Evolutionary conservation across 23 tunicate genomes (phyloP).

Genomic region (Phallusia fumigata): DNA sequence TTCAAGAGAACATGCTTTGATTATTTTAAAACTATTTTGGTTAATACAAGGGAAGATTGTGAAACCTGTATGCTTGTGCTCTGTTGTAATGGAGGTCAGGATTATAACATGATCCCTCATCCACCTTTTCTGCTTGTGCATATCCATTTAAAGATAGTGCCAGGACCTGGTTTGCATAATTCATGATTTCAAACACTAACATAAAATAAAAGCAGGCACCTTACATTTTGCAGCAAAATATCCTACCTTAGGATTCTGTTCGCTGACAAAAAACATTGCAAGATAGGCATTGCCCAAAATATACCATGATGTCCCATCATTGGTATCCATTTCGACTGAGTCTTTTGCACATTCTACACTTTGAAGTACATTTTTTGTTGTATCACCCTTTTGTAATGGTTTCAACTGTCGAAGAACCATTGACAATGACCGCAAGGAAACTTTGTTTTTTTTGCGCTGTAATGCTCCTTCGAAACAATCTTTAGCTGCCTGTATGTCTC

Average conservation of each 20-base stretch:
- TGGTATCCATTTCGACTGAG: conserved; percentile 68
- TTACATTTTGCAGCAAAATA: background rate
- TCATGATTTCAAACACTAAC: background rate
- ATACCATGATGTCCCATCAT: conserved; percentile 91
- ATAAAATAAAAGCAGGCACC: background rate
- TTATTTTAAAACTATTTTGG: background rate
- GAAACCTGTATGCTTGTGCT: conserved; percentile 65
- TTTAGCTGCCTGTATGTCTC: conserved; percentile 66
- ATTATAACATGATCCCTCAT: conserved; percentile 46
- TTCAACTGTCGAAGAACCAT: conserved; percentile 89
- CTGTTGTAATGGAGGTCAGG: conserved; percentile 91
- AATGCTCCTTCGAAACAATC: conserved; percentile 90
- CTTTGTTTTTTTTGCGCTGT: conserved; percentile 66
- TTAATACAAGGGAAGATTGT: background rate
- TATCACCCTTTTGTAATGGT: conserved; percentile 52
- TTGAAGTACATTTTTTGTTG: conserved; percentile 45
- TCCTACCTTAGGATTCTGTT: conserved; percentile 72
- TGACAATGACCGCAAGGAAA: conserved; percentile 72
- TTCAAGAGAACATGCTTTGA: background rate
- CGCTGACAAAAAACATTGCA: conserved; percentile 74
- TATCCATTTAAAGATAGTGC: conserved; percentile 50
- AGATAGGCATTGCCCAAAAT: conserved; percentile 90
- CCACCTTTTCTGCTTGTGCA: conserved; percentile 83
- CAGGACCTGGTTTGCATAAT: conserved; percentile 35
- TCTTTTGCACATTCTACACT: conserved; percentile 81